These are phyloP conservation scores for Coturnix japonica DNA, from an alignment of 2,113 vertebrate genomes.

Conservation along the genomic window DNA sequence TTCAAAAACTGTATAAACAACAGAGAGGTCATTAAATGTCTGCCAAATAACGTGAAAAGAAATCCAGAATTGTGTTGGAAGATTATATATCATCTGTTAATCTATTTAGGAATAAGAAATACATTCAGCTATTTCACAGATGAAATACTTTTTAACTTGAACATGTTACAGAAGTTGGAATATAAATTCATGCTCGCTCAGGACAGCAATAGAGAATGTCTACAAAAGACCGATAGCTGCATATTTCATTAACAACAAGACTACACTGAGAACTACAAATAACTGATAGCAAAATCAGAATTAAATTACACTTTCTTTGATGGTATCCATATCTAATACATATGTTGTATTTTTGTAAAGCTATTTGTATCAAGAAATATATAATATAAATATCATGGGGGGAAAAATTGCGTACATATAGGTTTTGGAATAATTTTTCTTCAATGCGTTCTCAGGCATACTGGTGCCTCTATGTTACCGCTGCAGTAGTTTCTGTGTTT, in stretches of 20 bases:
- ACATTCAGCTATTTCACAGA: rapidly evolving
- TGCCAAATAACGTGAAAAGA: neutral
- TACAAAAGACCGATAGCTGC: neutral
- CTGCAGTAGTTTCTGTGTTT: neutral
- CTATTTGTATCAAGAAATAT: neutral
- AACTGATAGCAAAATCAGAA: neutral
- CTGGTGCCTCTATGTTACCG: neutral
- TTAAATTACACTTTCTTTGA: neutral
- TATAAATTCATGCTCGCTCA: neutral
- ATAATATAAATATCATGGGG: neutral
- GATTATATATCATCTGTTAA: neutral
- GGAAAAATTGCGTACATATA: neutral
- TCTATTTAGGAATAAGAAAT: neutral
- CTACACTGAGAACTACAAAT: neutral
- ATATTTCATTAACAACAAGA: neutral
- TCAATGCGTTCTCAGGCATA: neutral
- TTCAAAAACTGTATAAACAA: neutral
- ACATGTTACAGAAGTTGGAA: neutral
- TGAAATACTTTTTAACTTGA: neutral
- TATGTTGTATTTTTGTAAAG: neutral
- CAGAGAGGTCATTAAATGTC: neutral
- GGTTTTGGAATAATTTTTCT: neutral
- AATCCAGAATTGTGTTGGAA: neutral
- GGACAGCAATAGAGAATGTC: neutral
- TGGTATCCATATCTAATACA: neutral